Evolutionary conservation across 1,140 invertebrate genomes (phyloP).

Genomic region (Sminthurides bifidus): DNA sequence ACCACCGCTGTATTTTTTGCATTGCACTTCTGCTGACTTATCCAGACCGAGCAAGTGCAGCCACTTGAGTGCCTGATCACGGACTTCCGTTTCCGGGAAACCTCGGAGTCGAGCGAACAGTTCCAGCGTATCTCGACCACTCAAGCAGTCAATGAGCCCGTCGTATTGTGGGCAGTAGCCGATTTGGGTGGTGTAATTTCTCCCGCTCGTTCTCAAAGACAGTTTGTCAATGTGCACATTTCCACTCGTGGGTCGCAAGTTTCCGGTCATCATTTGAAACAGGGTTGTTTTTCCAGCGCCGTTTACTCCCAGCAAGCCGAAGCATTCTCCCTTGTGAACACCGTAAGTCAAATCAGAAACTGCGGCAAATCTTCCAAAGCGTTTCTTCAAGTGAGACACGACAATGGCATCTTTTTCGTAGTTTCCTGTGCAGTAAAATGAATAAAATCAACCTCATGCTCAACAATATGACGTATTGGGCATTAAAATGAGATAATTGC

Average conservation of each 20-base stretch:
- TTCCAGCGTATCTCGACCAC: slow-evolving; percentile 44
- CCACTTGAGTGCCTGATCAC: slow-evolving; percentile 36
- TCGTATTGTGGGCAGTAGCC: slow-evolving; percentile 46
- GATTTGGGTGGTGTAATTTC: slow-evolving; percentile 33
- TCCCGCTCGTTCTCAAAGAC: slow-evolving; percentile 36
- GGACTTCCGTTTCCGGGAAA: slow-evolving; percentile 34
- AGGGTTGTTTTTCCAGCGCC: slow-evolving; percentile 39
- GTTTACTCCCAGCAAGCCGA: slow-evolving; percentile 41
- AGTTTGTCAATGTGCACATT: slow-evolving; percentile 42
- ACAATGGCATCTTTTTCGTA: slow-evolving; percentile 7
- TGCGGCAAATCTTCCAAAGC: slow-evolving; percentile 10
- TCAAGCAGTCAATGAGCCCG: slow-evolving; percentile 46
- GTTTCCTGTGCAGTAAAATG: neutral
- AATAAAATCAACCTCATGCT: neutral
- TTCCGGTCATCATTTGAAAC: slow-evolving; percentile 45
- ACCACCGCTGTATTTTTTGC: slow-evolving; percentile 40
- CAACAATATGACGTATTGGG: neutral
- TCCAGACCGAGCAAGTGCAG: slow-evolving; percentile 5
- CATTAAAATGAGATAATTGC: neutral
- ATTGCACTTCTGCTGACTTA: slow-evolving; percentile 34
- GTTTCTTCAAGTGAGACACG: slow-evolving; percentile 8
- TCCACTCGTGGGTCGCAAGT: slow-evolving; percentile 40
- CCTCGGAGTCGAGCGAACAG: slow-evolving; percentile 46
- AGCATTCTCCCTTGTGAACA: slow-evolving; percentile 39
- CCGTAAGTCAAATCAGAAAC: slow-evolving; percentile 22